Evolutionary conservation across 2,797 vertebrate genomes (phyloP).

Genomic region (Aratinga solstitialis): DNA sequence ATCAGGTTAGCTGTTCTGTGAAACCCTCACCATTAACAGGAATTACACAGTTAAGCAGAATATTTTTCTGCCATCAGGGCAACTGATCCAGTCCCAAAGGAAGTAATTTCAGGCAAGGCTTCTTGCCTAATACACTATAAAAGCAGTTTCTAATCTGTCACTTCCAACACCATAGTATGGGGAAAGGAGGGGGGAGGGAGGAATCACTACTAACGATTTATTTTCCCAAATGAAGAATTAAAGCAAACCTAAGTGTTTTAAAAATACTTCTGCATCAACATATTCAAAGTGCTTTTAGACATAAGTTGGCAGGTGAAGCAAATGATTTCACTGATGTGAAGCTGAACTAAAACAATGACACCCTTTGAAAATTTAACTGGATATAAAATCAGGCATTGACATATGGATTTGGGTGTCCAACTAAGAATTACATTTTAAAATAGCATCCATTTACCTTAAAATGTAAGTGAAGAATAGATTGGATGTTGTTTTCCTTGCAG

Average conservation of each 20-base stretch:
- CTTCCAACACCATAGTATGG: background rate
- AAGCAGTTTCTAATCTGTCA: slow-evolving; percentile 44
- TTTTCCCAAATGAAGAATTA: background rate
- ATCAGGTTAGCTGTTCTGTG: background rate
- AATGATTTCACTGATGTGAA: background rate
- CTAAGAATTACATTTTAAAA: background rate
- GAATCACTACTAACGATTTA: background rate
- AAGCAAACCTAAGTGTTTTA: background rate
- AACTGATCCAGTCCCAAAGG: slow-evolving; percentile 36
- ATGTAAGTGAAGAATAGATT: background rate
- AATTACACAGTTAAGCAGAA: background rate
- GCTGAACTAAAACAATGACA: background rate
- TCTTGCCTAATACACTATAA: slow-evolving; percentile 40
- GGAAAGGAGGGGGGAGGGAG: background rate
- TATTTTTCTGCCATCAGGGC: slow-evolving; percentile 9
- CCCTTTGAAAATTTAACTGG: background rate
- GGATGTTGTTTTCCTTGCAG: background rate
- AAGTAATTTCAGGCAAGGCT: slow-evolving; percentile 38
- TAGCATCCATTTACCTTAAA: background rate
- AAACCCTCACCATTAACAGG: background rate
- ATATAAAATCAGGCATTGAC: background rate
- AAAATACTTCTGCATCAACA: background rate
- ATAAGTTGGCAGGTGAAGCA: background rate
- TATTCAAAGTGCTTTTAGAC: background rate
- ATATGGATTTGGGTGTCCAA: background rate